Conservation (phyloP, 1,140 invertebrate genomes). For the Chlorops oryzae region DNA sequence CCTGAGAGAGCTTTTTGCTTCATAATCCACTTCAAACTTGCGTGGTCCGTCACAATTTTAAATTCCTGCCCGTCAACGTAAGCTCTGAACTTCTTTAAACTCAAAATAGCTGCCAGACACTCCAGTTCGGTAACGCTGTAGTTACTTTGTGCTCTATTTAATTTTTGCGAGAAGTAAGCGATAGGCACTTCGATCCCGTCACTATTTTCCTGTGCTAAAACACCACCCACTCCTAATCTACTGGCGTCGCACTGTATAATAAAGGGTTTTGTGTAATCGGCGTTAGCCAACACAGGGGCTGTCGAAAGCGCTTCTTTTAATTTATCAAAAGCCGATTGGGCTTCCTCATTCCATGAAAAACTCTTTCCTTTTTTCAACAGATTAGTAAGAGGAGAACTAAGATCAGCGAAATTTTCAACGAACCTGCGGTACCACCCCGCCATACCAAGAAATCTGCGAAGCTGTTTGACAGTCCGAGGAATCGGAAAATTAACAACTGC, state of each 20-base stretch:
- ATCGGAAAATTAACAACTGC: no score
- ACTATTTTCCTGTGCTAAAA: slow-evolving; percentile 9
- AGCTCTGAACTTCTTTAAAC: no score
- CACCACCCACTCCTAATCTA: slow-evolving; percentile 8
- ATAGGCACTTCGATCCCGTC: slow-evolving; percentile 16
- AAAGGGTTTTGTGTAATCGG: slow-evolving; percentile 13
- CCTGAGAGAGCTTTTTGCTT: slow-evolving; percentile 15
- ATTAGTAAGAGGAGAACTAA: background rate
- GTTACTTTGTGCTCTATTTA: slow-evolving; percentile 22
- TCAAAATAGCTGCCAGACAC: slow-evolving; percentile 16
- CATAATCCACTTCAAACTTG: slow-evolving; percentile 14
- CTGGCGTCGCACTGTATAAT: slow-evolving; percentile 17
- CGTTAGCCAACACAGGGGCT: slow-evolving; percentile 1
- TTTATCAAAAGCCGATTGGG: background rate
- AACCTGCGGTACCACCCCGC: slow-evolving; percentile 43
- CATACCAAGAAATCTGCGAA: no score
- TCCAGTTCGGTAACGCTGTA: slow-evolving; percentile 21
- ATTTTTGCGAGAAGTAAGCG: slow-evolving; percentile 20
- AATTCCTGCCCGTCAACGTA: no score
- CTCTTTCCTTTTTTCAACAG: slow-evolving; percentile 8
- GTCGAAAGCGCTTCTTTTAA: slow-evolving; percentile 8
- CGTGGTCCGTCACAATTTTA: no score
- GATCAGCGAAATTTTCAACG: slow-evolving; percentile 27
- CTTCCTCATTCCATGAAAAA: slow-evolving; percentile 5
- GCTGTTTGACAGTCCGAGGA: no score